Evolutionary conservation across 37 sponge, comb jelly and placozoan genomes (phyloP), one percentile per base, ranked within the genome.

Genomic region (Cladorhizidae sp.): DNA sequence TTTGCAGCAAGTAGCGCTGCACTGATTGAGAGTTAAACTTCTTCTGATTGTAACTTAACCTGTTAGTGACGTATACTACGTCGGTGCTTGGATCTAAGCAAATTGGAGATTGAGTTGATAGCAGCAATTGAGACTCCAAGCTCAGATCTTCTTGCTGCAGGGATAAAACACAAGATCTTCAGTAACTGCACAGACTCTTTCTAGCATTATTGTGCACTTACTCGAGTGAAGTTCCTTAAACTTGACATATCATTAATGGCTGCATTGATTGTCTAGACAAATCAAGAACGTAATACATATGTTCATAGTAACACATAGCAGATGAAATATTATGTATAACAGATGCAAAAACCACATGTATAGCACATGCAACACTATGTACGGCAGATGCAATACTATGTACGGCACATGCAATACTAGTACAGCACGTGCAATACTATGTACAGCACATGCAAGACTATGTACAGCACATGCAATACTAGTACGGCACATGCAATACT

Each of bases 51-150:
- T 91, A 91, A n/a, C 80, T 84, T 29, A 91, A 76, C 75, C 92
- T 72, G 68, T 91, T 91, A 23, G 87, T 77, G 45, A 91, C 84
- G 42, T 80, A 83, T 12, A 87, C 75, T 26, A 91, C 86, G 20
- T 91, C 92, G 1, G 84, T 87, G 25, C 74, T 86, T 38, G 92
- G 87, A 40, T 91, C 92, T 20, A 91, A 67, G 40, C 87, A 91
- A 64, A 91, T 63, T 31, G 84, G 87, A 40, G 92, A 84, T 36
- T 87, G 84, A 23, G 92, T 87, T 22, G 87, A 87, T 11, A 80
- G 35, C 39, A 91, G 71, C 29, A 91, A 58, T 5, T 64, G 50
- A 42, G 86, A 71, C 80, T 91, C 92, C 40, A 86, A 50, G 18
- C 40, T 15, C 40, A 91, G 65, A 39, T 58, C 69, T 42, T 91